These are phyloP conservation scores for Drosophila lacertosa DNA, from an alignment of 1,140 invertebrate species.

Conservation along the genomic window DNA sequence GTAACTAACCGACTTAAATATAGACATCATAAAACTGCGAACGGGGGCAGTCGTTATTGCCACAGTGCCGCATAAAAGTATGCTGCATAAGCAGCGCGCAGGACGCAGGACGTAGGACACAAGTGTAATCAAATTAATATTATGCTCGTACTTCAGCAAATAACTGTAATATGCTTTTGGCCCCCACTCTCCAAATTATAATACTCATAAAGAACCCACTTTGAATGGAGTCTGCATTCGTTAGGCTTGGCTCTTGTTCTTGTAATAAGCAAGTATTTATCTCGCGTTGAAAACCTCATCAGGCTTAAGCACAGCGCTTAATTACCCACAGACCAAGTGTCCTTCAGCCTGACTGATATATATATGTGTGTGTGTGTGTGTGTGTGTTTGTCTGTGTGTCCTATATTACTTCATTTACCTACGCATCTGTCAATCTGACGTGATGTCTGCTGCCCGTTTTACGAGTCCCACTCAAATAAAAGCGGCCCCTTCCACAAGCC, in stretches of 20 bases:
- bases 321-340: conserved; percentile 56
- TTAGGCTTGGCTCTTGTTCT: conserved; percentile 21
- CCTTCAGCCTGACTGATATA: conserved; percentile 17
- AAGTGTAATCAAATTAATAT: conserved; percentile 74
- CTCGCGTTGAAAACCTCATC: conserved; percentile 76
- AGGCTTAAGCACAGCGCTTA: conserved; percentile 72
- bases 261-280: conserved; percentile 67
- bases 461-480: conserved; percentile 34
- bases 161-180: conserved; percentile 45
- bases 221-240: neutral
- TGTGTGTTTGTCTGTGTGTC: neutral
- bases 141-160: conserved; percentile 50
- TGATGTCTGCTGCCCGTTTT: conserved; percentile 35
- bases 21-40: conserved; percentile 10
- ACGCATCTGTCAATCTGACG: conserved; percentile 46
- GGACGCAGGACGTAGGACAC: neutral
- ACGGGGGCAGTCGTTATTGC: conserved; percentile 29
- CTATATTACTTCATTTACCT: conserved; percentile 62
- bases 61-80: conserved; percentile 50
- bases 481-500: conserved; percentile 14
- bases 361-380: neutral
- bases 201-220: conserved; percentile 34
- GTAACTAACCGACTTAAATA: conserved; percentile 4
- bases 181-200: conserved; percentile 51
- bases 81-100: conserved; percentile 21